phyloP scores from a whole-genome alignment of 2,797 vertebrate species.

The Epinephelus coioides region DNA sequence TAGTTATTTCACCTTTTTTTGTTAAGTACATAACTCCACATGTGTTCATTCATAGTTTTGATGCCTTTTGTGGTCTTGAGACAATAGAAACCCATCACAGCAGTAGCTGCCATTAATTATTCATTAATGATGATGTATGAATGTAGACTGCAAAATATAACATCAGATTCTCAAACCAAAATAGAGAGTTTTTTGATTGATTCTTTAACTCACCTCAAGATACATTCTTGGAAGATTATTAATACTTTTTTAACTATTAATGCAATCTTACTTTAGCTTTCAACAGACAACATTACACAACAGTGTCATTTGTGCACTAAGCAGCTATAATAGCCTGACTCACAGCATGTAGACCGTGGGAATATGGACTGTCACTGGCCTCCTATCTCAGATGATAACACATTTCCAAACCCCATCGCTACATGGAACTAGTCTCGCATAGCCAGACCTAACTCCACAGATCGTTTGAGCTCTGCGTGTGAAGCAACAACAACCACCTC shows the following conservation, averaged over 20 bases:
- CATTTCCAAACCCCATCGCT: too few species aligned
- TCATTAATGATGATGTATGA: background rate
- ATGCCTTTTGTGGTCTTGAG: too few species aligned
- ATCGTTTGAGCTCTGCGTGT: too few species aligned
- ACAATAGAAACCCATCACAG: background rate
- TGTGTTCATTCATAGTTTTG: too few species aligned
- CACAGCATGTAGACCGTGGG: too few species aligned
- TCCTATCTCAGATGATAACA: too few species aligned
- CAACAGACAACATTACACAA: background rate
- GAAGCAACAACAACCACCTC: too few species aligned
- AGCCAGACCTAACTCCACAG: too few species aligned
- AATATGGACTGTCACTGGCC: too few species aligned
- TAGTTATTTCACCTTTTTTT: too few species aligned
- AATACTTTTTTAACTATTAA: background rate
- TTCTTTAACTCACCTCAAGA: background rate
- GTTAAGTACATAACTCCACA: too few species aligned
- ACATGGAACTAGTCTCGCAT: too few species aligned
- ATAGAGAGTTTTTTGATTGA: background rate
- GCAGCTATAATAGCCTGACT: background rate
- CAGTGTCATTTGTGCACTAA: background rate
- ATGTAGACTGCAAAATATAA: background rate
- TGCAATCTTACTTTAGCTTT: background rate
- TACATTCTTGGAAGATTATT: background rate
- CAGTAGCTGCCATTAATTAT: background rate
- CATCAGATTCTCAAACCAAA: background rate